Base-by-base conservation (phyloP, 2,113 vertebrate genomes). In the Takifugu flavidus region DNA sequence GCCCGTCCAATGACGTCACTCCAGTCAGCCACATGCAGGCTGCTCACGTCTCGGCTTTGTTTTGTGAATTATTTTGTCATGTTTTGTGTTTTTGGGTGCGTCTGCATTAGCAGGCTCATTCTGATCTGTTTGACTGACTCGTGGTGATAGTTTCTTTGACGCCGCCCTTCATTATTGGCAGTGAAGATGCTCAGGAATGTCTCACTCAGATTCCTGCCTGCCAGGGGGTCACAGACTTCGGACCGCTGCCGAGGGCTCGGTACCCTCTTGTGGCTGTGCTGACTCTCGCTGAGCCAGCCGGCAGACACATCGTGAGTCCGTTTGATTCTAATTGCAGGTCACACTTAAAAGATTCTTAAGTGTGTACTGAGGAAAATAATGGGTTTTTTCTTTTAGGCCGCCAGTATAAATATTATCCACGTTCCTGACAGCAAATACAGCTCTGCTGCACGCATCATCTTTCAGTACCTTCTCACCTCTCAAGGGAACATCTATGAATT, bases 401-500 rank as follows among this genome's bases (percentile, higher is more conserved):
- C 94, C 68, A 94, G 92, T 89, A 86, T 98, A 53, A 92, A 92
- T 1, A 91, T 97, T 59, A 77, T 98, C 82, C 97, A 99, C 25
- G 59, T 98, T 82, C 94, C 97, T 56, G 97, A 99, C 84, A 89
- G 92, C 39, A 94, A 85, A 73, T 94, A 96, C 78, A 86, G 87
- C 25, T 90, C 98, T 20, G 86, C 95, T 69, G 93, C 93, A 47
- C 91, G 95, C 69, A 85, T 96, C 79, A 84, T 98, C 0, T 96
- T 96, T 71, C 95, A 97, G 64, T 94, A 96, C 85, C 90, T 99
- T 4, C 93, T 99, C 59, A 93, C 95, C 42, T 86, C 92, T 59
- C 93, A 94, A 62, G 95, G 97, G 52, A 92, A 92, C 88, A 91
- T 95, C 88, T 94, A 92, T 13, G 94, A 98, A 65, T 90, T 99